Base-by-base conservation (phyloP, 1,140 invertebrate species). In the Macrobrachium rosenbergii region DNA sequence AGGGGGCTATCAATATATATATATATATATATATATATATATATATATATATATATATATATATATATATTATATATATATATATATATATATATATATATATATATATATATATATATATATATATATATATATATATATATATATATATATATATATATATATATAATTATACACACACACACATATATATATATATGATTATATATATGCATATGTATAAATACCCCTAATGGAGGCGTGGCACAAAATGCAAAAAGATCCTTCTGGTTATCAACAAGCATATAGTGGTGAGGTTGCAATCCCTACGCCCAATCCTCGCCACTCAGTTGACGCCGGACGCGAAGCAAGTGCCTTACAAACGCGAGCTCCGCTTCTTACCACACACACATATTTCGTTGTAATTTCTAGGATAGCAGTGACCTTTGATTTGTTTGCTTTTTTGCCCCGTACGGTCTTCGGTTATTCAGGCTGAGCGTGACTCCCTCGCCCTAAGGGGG, bases 71-170 rank as follows among this genome's bases (percentile, higher is more conserved):
- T 64, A 64, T 23, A 64, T 64, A 64, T 64, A 64, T 64, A 64
- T 64, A 64, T 64, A 64, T 64, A 64, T 64, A 64, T 64, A 64
- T 64, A 67, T 67, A 6, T 12, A 8, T 67, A 17, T 67, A 17
- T 67, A 21, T 67, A 67, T 67, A 67, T 23, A 67, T 67, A 67
- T 67, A 67, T 67, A 67, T 67, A 67, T 67, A 67, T 23, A 67
- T 67, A 67, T 67, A 67, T 67, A 67, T 67, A 67, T 67, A 67
- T 23, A 67, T 67, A 67, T 67, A 67, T 67, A 67, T 67, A 67
- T 23, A 67, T 67, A 67, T 67, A 67, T 67, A 67, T 67, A 67
- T 67, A 67, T 14, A 67, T 67, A 1, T 37, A 37, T 23, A 64
- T 64, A 64, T 64, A n/a, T n/a, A n/a, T n/a, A n/a, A n/a, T n/a